These are phyloP conservation scores for Umimayanthus kanabou DNA, from an alignment of 92 coral and sea anemone genomes.

Conservation along the genomic window DNA sequence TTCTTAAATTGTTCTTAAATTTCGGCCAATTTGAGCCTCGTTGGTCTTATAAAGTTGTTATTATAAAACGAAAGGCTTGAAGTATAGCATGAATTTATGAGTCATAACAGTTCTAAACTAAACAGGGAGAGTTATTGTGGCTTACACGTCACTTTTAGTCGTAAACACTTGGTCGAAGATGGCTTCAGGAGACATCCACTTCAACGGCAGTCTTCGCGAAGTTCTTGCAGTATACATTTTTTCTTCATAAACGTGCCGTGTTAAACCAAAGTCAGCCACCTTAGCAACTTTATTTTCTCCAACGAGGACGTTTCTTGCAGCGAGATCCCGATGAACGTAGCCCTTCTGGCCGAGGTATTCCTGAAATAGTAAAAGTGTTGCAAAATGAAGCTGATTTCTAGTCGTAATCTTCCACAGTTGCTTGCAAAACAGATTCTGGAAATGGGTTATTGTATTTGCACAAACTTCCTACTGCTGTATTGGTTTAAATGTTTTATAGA, in stretches of 20 bases:
- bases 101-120: no score
- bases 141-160: slow-evolving; percentile 79
- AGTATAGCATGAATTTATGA: no score
- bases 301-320: slow-evolving; percentile 83
- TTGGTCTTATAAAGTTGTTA: no score
- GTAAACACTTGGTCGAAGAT: slow-evolving; percentile 83
- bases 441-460: no score
- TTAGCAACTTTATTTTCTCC: slow-evolving; percentile 82
- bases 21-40: no score
- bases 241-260: slow-evolving; percentile 80
- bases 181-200: slow-evolving; percentile 95
- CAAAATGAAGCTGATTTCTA: no score
- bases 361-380: slow-evolving; percentile 32
- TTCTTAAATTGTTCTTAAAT: no score
- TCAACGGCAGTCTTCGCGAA: slow-evolving; percentile 71
- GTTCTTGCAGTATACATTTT: slow-evolving; percentile 67
- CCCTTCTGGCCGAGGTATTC: slow-evolving; percentile 74
- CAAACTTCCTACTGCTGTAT: no score
- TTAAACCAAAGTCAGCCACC: slow-evolving; percentile 82
- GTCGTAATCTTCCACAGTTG: no score
- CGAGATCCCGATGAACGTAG: slow-evolving; percentile 79
- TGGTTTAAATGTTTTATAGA: no score
- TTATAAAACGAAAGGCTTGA: no score
- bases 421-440: no score
- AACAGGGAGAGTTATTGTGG: not conserved